Evolutionary conservation across 2,888 invertebrate genomes (phyloP).

Genomic region (Laothoe populi): DNA sequence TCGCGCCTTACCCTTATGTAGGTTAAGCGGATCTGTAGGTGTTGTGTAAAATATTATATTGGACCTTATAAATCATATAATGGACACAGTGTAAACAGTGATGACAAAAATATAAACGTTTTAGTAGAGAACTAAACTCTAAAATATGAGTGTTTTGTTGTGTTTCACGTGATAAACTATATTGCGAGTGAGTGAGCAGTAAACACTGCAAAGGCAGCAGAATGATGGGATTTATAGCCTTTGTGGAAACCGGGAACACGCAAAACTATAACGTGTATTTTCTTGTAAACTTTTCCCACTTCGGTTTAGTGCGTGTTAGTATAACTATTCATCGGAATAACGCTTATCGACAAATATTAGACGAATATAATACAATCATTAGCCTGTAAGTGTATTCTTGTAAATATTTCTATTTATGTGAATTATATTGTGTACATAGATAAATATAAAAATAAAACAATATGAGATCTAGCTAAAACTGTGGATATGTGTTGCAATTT

Average conservation of each 20-base stretch:
- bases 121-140: constrained; percentile 53
- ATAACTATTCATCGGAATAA: constrained; percentile 42
- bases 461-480: constrained; percentile 50
- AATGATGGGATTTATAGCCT: constrained; percentile 70
- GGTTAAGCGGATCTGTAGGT: constrained; percentile 65
- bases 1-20: constrained; percentile 90
- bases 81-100: constrained; percentile 57
- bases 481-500: constrained; percentile 54
- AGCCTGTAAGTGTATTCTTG: constrained; percentile 48
- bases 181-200: constrained; percentile 70
- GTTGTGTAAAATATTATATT: constrained; percentile 40
- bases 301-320: constrained; percentile 49
- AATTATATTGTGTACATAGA: constrained; percentile 65
- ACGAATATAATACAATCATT: constrained; percentile 18
- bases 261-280: constrained; percentile 69
- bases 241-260: constrained; percentile 59
- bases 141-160: constrained; percentile 61
- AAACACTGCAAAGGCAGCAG: constrained; percentile 64
- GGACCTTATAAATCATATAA: constrained; percentile 43
- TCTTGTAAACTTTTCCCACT: constrained; percentile 63
- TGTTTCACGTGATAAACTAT: constrained; percentile 71
- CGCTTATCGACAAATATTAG: constrained; percentile 24
- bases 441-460: constrained; percentile 39
- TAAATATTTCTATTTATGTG: constrained; percentile 75
- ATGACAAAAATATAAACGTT: constrained; percentile 51